These are phyloP conservation scores for Erebia epiphron DNA, from an alignment of 2,888 invertebrate species.

Conservation along the genomic window DNA sequence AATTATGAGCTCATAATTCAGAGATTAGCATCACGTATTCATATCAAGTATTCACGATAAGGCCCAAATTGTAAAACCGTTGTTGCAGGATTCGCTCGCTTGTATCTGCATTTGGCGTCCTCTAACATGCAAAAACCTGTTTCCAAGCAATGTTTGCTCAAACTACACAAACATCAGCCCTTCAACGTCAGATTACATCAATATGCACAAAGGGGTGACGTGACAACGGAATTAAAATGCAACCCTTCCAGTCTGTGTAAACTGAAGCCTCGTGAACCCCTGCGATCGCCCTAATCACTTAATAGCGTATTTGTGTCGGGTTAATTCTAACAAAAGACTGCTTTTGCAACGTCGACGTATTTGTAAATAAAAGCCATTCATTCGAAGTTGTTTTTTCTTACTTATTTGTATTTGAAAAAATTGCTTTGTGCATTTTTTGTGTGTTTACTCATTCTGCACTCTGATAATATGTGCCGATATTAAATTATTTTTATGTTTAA, in stretches of 20 bases:
- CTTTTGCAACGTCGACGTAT: neutral
- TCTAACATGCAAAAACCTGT: conserved; percentile 2
- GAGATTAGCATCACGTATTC: no score
- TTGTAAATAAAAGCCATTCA: neutral
- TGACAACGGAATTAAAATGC: conserved; percentile 51
- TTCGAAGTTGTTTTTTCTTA: neutral
- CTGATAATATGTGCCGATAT: no score
- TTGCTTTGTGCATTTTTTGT: no score
- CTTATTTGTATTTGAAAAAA: neutral
- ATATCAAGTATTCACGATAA: no score
- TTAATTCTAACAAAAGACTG: conserved; percentile 53
- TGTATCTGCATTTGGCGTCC: neutral
- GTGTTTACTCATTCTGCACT: neutral
- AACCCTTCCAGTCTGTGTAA: conserved; percentile 41
- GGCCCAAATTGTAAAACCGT: no score
- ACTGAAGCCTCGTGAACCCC: conserved; percentile 53
- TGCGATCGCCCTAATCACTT: conserved; percentile 63
- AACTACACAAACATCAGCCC: conserved; percentile 4
- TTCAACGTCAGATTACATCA: conserved; percentile 22
- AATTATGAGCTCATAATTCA: no score
- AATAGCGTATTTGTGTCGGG: conserved; percentile 62
- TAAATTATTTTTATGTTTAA: no score
- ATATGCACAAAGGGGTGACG: conserved; percentile 37
- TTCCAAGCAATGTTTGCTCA: conserved; percentile 8
- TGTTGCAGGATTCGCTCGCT: no score